Evolutionary conservation across 2,888 invertebrate genomes (phyloP).

Genomic region (Eremobia ochroleuca): DNA sequence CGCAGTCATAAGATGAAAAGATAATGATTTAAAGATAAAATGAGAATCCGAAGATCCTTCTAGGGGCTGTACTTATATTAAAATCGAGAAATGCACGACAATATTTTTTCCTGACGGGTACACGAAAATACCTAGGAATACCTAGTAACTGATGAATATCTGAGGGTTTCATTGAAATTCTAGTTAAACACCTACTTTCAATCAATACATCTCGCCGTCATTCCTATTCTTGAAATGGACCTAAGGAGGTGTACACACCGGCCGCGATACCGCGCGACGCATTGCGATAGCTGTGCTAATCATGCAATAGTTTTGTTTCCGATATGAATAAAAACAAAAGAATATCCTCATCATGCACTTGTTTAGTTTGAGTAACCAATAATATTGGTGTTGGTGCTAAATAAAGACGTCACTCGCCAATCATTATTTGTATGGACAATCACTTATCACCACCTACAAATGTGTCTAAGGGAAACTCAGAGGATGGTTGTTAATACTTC

Average conservation of each 20-base stretch:
- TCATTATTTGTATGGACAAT: slow-evolving; percentile 8
- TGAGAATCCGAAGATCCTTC: too few relatives aligned
- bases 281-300: neutral
- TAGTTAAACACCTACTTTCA: neutral
- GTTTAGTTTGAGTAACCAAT: neutral
- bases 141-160: neutral
- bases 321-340: neutral
- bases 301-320: neutral
- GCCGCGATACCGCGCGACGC: neutral
- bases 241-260: neutral
- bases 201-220: neutral
- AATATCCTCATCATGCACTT: neutral
- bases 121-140: too few relatives aligned
- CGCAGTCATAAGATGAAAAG: too few relatives aligned
- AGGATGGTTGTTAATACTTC: neutral
- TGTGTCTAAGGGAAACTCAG: neutral
- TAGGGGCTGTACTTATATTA: too few relatives aligned
- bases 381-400: neutral
- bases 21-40: too few relatives aligned
- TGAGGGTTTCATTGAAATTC: neutral
- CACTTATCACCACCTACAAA: neutral
- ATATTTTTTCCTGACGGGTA: neutral
- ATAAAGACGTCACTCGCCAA: neutral
- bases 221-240: neutral
- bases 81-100: neutral